Base-by-base conservation (phyloP, 2,113 vertebrate species). In the Planiliza haematocheilus region DNA sequence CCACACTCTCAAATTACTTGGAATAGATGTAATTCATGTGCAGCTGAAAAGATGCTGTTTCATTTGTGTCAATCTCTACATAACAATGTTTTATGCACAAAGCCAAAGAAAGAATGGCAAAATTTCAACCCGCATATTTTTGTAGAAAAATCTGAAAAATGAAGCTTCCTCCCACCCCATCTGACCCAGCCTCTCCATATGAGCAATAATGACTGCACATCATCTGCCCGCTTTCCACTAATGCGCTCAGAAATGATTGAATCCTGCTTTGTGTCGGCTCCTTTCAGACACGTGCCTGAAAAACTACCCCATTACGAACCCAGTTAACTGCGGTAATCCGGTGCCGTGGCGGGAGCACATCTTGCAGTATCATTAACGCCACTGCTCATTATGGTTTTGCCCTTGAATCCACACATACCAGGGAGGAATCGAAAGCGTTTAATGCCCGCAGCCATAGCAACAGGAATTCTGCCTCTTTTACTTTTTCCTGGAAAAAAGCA, bases 331-430 rank as follows among this genome's bases (percentile, higher is more conserved):
- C 69, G 74, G 76, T 69, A 48, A 63, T 68, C 62, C 18, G 37
- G 24, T 66, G 20, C 72, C 7, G 61, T 24, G 50, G 74, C 37
- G 0, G 67, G 34, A 73, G 74, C 68, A 85, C 81, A 79, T 86
- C 76, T 90, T 79, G 73, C 70, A 81, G 83, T 41, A 7, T 87
- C 85, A 77, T 87, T 85, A 89, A 87, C 81, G 83, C 77, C 87
- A 65, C 76, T 37, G 70, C 59, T 86, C 74, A 74, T 91, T 87
- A 89, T 3, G 12, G 46, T 61, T 73, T 48, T 14, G 69, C 58
- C 67, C 73, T 81, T 68, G 74, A 78, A 78, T 87, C 79, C 79
- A 24, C 75, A 60, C 72, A 59, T 37, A 12, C 53, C 7, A 30
- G 45, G 65, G 45, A 64, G 61, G 67, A 64, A 70, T 64, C 17